Base-by-base conservation (phyloP, 2,113 vertebrate species). In the Galbula dea region DNA sequence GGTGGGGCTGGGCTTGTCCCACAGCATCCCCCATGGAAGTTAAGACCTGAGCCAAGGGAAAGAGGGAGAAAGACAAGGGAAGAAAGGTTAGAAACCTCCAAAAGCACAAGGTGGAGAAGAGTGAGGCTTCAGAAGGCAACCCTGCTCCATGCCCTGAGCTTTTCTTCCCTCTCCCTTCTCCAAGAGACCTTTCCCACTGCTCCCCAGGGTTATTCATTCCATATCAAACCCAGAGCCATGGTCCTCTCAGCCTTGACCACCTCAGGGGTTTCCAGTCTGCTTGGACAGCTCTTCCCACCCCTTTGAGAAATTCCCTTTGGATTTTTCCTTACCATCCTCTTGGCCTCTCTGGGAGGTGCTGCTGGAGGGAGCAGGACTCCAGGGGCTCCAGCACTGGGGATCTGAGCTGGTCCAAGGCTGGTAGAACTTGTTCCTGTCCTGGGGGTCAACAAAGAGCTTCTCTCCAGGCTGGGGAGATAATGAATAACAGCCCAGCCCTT, bases 401-500 rank as follows among this genome's bases (percentile, higher is more conserved):
- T 2, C n/a, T n/a, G n/a, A n/a, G n/a, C n/a, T 2, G 1, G 15
- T 23, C 3, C 43, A 36, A 68, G 49, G 54, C 54, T 78, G 76
- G 16, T 1, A 36, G 58, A 54, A 45, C 32, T 51, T 22, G 12
- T 8, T 52, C 43, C 76, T 41, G 69, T 7, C 19, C 45, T 19
- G n/a, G 3, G 54, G 78, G 59, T 82, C 75, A 62, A 18, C 9
- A 9, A 65, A 55, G 77, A 73, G 34, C 62, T 65, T n/a, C 55
- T 43, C 61, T 7, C 5, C n/a, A n/a, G 37, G 34, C 76, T 36
- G 66, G 48, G 52, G 37, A 55, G 91, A 45, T 93, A 96, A 96
- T 95, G 93, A 96, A 3, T 96, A 96, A 95, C 94, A 69, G 58
- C 83, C 27, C 39, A 49, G 2, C 43, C 83, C 65, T 34, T 5